These are phyloP conservation scores for Synergus japonicus DNA, from an alignment of 2,888 invertebrate species.

Conservation along the genomic window DNA sequence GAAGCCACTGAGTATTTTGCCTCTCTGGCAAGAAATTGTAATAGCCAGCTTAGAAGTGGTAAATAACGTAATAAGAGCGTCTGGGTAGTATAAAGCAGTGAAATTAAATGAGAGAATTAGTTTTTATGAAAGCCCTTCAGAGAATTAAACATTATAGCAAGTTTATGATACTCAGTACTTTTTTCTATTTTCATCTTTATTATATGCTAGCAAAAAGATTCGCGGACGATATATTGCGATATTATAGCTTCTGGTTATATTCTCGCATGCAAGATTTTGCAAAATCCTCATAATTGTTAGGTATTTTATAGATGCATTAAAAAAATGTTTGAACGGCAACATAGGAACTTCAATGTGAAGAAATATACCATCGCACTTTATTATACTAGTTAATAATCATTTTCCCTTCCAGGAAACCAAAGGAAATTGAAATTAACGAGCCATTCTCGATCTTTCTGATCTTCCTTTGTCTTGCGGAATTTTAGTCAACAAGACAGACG, in stretches of 20 bases:
- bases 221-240: too few species aligned
- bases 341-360: too few species aligned
- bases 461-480: neutral
- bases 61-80: conserved; percentile 50
- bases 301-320: too few species aligned
- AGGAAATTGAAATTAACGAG: conserved; percentile 12
- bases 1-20: neutral
- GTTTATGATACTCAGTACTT: neutral
- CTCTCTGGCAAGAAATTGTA: conserved; percentile 23
- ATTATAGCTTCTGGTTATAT: too few species aligned
- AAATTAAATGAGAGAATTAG: conserved; percentile 62
- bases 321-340: too few species aligned
- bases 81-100: conserved; percentile 50
- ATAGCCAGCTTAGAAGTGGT: conserved; percentile 41
- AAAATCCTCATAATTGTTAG: too few species aligned
- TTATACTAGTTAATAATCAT: conserved; percentile 11
- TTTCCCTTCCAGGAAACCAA: neutral
- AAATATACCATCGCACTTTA: neutral
- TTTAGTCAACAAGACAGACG: conserved; percentile 1
- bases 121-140: conserved; percentile 52
- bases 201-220: too few species aligned
- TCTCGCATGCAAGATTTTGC: too few species aligned
- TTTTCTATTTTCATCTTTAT: neutral
- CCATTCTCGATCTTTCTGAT: conserved; percentile 1
- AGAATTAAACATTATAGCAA: neutral